Evolutionary conservation across 1,140 invertebrate genomes (phyloP), one percentile per base, ranked within the genome.

Genomic region (Planococcus citri): DNA sequence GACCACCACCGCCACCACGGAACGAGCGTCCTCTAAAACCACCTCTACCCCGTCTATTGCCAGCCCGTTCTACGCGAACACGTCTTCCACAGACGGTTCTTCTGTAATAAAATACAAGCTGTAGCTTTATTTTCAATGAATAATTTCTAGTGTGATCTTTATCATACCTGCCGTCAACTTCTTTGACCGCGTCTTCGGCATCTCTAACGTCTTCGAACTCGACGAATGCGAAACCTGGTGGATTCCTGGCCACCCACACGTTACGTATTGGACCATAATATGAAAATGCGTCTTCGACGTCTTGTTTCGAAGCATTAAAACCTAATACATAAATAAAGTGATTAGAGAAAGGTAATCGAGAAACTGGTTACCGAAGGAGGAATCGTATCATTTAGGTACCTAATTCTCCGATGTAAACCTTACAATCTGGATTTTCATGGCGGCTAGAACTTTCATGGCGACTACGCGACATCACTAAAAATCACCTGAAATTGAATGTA

Each of bases 331-430:
- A 73, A 71, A 68, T 68, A 70, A 21, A 72, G 41, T 51, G 17
- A n/a, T 17, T 51, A 17, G 12, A 9, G 10, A 51, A 20, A 9
- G 10, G 2, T 17, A 17, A 51, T 51, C 41, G n/a, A n/a, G 17
- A 17, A 3, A 8, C 9, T 21, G 10, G n/a, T 22, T 6, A 67
- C 24, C 60, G 17, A n/a, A n/a, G 17, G 51, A 58, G n/a, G n/a
- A n/a, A n/a, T n/a, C 17, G 4, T 4, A 33, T 71, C 70, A 72
- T 73, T 86, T n/a, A n/a, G n/a, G n/a, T 89, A 67, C 86, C 89
- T 76, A 98, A 82, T 82, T 97, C 94, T 38, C 96, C 96, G 25
- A 98, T 93, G 79, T 98, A 98, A 10, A 98, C 88, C 80, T 98
- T 98, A 74, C 92, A 92, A 77, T 97, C 95, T 57, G 87, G 73